Evolutionary conservation across 1,140 invertebrate genomes (phyloP), one percentile per base, ranked within the genome.

Genomic region (Trichoplusia ni): DNA sequence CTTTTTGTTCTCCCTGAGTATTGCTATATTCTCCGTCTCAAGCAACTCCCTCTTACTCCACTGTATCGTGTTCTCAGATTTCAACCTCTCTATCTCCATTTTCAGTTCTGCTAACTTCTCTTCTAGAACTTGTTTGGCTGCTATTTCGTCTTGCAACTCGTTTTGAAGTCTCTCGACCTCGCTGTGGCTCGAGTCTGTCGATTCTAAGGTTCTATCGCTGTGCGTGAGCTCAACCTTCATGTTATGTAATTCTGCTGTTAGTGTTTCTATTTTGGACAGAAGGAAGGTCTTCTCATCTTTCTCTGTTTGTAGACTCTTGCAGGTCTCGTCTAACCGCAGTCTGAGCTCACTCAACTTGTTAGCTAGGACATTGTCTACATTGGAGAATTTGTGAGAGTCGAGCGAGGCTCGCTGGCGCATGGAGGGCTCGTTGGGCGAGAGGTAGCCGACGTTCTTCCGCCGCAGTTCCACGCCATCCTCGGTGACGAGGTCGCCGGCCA

Each of bases 1-100:
- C 79, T 97, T 96, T 80, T 98, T 98, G 79, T 98, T 98, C 71
- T 98, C 97, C 35, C 97, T 91, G 76, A 98, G 95, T 47, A 98
- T 88, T 0, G 94, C 94, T 66, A 97, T 91, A 83, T 98, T 98
- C 71, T 98, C 97, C 0, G 96, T 96, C 89, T 98, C 97, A 19
- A 98, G 80, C 8, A 96, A 92, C 86, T 98, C 97, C 5, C 97
- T 91, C 84, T 97, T 96, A 6, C 95, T 96, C 97, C 97, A 98
- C 81, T 98, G 97, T 3, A 95, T 93, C 1, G 96, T 97, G 91
- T 98, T 98, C 90, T 98, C 97, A 0, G 94, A 94, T 91, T 98
- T 97, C 4, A 98, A 90, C 70, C 94, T 94, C 70, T 96, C 95
- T 69, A 96, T 92, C 90, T 97, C 95, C 79, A 95, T 96, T 75